Percentiles rank a stretch among this genome's conserved stretches.
Evolutionary conservation across 2,888 invertebrate species (phyloP).

Genomic region (Eupithecia subumbrata): DNA sequence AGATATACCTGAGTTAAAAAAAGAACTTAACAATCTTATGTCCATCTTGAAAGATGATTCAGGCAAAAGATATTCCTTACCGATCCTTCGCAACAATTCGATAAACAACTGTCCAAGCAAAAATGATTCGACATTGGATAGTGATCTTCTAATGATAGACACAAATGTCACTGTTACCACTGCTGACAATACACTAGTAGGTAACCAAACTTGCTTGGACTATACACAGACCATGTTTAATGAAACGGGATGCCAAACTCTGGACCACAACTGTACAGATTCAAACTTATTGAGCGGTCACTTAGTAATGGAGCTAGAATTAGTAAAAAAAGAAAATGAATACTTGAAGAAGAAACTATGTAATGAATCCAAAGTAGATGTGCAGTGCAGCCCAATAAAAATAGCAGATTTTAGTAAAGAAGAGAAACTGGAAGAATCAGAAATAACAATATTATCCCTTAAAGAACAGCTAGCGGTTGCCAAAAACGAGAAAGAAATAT

Average conservation of each 20-base stretch:
- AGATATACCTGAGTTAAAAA: conserved; percentile 72
- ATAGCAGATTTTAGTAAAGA: conserved; percentile 13
- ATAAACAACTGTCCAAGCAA: conserved; percentile 55
- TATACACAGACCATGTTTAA: conserved; percentile 61
- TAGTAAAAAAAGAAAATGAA: conserved; percentile 60
- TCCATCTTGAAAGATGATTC: conserved; percentile 60
- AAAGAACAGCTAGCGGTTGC: conserved; percentile 50
- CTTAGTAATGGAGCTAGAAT: conserved; percentile 46
- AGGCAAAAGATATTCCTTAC: conserved; percentile 59
- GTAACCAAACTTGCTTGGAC: conserved; percentile 72
- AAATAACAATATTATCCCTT: conserved; percentile 40
- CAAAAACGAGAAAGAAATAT: conserved; percentile 56
- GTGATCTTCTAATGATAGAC: conserved; percentile 76
- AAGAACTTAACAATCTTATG: conserved; percentile 65
- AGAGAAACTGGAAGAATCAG: conserved; percentile 47
- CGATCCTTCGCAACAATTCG: conserved; percentile 63
- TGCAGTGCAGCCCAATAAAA: conserved; percentile 57
- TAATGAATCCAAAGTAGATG: conserved; percentile 48
- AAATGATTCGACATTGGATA: conserved; percentile 74
- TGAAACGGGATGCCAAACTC: conserved; percentile 61
- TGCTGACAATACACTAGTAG: conserved; percentile 66
- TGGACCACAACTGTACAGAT: conserved; percentile 51
- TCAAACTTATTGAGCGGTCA: conserved; percentile 47
- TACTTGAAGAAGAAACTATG: conserved; percentile 39
- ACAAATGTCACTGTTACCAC: conserved; percentile 73